Base-by-base conservation (phyloP, 1,140 invertebrate species). In the Neodiprion lecontei region DNA sequence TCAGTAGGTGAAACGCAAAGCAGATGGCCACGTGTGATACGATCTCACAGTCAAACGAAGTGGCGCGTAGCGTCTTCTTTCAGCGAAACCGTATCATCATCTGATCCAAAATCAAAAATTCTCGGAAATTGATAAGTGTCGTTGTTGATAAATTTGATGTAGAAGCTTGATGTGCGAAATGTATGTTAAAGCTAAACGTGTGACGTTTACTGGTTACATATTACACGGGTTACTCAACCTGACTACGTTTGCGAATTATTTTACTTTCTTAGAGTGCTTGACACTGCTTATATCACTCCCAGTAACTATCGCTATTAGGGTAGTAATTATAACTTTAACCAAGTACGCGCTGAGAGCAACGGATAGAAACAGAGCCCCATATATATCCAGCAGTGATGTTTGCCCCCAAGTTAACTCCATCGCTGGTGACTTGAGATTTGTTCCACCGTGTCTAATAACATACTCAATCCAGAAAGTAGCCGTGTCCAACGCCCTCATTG, bases 391-490 rank as follows among this genome's bases (percentile, higher is more conserved):
- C 21, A 85, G 74, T 47, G 78, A 78, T 50, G 81, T 77, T 78
- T 90, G 87, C 79, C 86, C 88, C 83, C 86, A 88, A 9, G 78
- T 72, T 1, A 90, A 78, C 23, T 87, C 72, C 1, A 81, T 53
- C 0, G 81, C 86, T 0, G 85, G 80, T 11, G 87, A 86, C 72
- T 79, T 79, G 7, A 88, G 75, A 21, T 82, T 76, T 23, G 78
- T 78, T 9, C 87, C 89, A 0, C 89, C 88, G 79, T 92, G 88
- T 69, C 89, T 84, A 7, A 90, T 82, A 1, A 92, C 84, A 75
- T 91, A 92, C 78, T 92, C 91, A 9, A 90, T 86, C 91, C 91
- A 93, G 76, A 85, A 92, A 69, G 87, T 80, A 3, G 91, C 91
- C 2, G 86, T 89, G 11, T 92, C 87, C 49, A 91, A 69, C 0